These are phyloP conservation scores for Aspidapion aeneum DNA, from an alignment of 2,888 invertebrate species.

Conservation along the genomic window DNA sequence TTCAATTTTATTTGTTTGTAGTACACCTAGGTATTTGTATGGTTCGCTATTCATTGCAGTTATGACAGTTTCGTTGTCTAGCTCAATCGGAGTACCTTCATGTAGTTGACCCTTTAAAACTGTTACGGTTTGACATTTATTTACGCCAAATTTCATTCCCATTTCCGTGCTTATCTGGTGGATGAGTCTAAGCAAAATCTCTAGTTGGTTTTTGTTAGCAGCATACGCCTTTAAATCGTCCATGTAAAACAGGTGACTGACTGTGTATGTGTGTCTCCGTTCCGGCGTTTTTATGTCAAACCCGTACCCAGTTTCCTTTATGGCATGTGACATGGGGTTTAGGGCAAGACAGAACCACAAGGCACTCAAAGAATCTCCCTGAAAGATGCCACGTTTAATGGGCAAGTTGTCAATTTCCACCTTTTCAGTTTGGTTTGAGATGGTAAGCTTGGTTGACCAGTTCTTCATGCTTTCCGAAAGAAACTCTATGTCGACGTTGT, in stretches of 20 bases:
- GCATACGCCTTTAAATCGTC: conserved; percentile 2
- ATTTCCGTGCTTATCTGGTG: neutral
- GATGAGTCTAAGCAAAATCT: neutral
- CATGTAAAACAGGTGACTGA: conserved; percentile 3
- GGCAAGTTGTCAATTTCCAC: no score
- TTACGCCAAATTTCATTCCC: conserved; percentile 2
- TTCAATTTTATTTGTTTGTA: conserved; percentile 3
- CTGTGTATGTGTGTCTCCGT: no score
- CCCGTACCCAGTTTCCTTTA: neutral
- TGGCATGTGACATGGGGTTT: neutral
- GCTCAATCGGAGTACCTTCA: neutral
- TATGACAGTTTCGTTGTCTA: conserved; percentile 1
- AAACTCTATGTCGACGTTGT: no score
- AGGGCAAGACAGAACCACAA: conserved; percentile 2
- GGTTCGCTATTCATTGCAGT: neutral
- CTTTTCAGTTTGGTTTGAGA: no score
- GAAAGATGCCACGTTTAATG: conserved; percentile 2
- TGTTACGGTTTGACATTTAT: conserved; percentile 2
- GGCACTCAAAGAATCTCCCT: conserved; percentile 1
- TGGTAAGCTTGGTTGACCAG: no score
- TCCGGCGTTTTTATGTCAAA: neutral
- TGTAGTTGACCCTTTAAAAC: neutral
- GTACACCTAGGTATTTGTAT: neutral
- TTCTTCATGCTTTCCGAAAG: no score
- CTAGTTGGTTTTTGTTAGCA: no score